Conservation (phyloP, 2,113 vertebrate genomes). For the Nothobranchius furzeri region DNA sequence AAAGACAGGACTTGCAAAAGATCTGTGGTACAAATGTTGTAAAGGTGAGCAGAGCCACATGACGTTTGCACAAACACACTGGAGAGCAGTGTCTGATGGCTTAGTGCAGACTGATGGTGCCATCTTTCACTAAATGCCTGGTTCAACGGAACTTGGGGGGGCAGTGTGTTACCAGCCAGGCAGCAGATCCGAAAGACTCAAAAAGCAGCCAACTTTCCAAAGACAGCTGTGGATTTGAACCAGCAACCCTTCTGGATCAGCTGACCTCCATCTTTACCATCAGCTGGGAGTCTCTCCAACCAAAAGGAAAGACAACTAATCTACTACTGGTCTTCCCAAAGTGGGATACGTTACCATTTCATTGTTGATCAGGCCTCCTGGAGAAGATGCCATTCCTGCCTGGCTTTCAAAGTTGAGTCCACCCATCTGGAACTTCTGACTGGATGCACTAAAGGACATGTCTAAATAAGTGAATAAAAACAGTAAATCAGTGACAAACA, state of each 20-base stretch:
- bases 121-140: background rate
- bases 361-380: constrained; percentile 88
- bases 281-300: constrained; percentile 15
- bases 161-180: constrained; percentile 21
- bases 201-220: constrained; percentile 19
- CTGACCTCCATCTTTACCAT: constrained; percentile 9
- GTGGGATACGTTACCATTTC: constrained; percentile 99
- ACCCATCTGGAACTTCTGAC: constrained; percentile 91
- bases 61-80: constrained; percentile 22
- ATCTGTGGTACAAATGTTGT: constrained; percentile 41
- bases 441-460: constrained; percentile 85
- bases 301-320: constrained; percentile 22
- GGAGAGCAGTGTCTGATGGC: constrained; percentile 21
- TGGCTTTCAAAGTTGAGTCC: constrained; percentile 93
- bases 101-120: constrained; percentile 78
- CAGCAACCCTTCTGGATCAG: constrained; percentile 11
- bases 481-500: background rate
- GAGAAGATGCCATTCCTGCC: constrained; percentile 85
- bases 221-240: constrained; percentile 11
- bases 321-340: constrained; percentile 61
- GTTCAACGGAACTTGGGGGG: constrained; percentile 50
- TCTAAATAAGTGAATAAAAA: constrained; percentile 71
- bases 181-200: constrained; percentile 22
- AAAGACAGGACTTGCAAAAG: constrained; percentile 81
- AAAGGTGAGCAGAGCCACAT: constrained; percentile 32